Conservation (phyloP, 2,113 vertebrate genomes). For the Sterrhoptilus dennistouni region DNA sequence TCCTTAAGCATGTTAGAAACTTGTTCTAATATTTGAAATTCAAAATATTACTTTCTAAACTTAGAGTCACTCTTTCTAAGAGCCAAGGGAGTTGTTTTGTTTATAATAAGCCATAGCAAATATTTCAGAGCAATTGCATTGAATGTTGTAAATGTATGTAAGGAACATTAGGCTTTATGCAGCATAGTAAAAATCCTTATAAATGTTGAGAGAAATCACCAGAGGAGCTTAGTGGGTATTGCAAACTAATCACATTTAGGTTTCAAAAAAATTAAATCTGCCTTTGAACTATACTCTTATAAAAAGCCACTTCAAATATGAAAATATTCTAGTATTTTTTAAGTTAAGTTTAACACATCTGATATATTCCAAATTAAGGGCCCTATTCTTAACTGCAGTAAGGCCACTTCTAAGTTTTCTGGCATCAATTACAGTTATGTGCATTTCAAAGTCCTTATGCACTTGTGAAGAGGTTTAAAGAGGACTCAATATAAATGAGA, state of each 20-base stretch:
- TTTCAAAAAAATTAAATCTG: not conserved
- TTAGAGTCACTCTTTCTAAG: not conserved
- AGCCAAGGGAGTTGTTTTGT: not conserved
- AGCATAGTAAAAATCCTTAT: not conserved
- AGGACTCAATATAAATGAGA: not conserved
- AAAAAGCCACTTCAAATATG: not conserved
- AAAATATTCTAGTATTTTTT: not conserved
- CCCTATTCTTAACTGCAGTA: not conserved
- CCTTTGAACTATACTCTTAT: not conserved
- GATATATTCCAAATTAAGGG: not conserved
- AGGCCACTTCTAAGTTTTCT: not conserved
- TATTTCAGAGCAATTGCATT: not conserved
- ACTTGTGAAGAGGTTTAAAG: not conserved
- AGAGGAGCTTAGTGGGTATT: not conserved
- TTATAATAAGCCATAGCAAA: not conserved
- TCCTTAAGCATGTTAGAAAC: not conserved
- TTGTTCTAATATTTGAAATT: not conserved
- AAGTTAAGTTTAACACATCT: not conserved
- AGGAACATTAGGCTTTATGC: constrained; percentile 25
- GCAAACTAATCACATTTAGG: not conserved
- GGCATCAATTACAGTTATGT: not conserved
- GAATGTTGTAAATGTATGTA: not conserved
- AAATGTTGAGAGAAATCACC: not conserved
- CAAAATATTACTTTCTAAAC: not conserved
- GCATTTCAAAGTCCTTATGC: not conserved